Evolutionary conservation across 92 coral and sea anemone genomes (phyloP).

Genomic region (Paragorgia papillata): DNA sequence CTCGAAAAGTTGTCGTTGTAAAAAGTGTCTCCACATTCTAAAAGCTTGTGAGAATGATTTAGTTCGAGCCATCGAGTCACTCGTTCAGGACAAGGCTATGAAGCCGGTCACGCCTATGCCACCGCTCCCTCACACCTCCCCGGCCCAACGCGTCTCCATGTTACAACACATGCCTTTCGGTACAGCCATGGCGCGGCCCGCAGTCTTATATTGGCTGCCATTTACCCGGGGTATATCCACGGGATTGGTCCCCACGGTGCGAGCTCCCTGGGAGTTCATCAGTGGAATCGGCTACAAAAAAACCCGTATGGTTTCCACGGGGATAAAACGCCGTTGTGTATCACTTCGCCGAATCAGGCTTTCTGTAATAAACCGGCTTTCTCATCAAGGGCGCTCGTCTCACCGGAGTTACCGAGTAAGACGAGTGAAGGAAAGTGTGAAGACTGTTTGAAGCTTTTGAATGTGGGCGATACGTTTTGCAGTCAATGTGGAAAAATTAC

Average conservation of each 20-base stretch:
- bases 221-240: conserved; percentile 6
- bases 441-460: neutral
- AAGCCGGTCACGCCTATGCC: neutral
- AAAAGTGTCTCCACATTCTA: too few relatives aligned
- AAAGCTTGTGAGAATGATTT: conserved; percentile 12
- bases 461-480: conserved; percentile 4
- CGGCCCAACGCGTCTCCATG: neutral
- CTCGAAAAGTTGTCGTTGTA: conserved; percentile 5
- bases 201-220: neutral
- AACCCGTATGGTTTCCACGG: conserved; percentile 1
- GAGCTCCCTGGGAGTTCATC: neutral
- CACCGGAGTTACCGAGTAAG: neutral
- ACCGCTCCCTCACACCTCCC: neutral
- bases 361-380: neutral
- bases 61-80: conserved; percentile 2
- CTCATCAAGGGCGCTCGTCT: neutral
- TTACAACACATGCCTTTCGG: neutral
- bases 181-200: neutral
- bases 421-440: neutral
- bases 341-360: neutral
- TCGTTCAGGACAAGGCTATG: neutral
- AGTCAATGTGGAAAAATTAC: conserved; percentile 21
- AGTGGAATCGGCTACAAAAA: neutral
- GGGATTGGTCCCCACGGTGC: neutral
- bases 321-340: conserved; percentile 8